Percentiles rank a stretch among this genome's conserved stretches.
Evolutionary conservation across 2,113 vertebrate genomes (phyloP).

Genomic region (Sceloporus tristichus): DNA sequence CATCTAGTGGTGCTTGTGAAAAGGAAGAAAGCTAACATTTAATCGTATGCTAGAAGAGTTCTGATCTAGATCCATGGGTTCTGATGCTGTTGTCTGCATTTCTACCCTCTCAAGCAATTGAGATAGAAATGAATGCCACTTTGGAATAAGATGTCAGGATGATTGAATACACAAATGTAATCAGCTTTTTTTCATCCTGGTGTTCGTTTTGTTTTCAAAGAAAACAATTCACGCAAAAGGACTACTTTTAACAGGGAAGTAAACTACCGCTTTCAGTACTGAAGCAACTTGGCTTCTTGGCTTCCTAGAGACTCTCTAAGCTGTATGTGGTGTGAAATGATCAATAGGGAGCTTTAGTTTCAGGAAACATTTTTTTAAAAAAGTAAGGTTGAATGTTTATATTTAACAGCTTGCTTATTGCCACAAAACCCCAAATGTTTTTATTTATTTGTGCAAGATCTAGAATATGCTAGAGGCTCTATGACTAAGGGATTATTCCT

Average conservation of each 20-base stretch:
- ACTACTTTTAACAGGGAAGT: conserved; percentile 36
- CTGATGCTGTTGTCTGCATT: conserved; percentile 29
- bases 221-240: conserved; percentile 47
- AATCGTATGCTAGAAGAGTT: conserved; percentile 7
- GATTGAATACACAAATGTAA: conserved; percentile 61
- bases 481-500: conserved; percentile 76
- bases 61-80: neutral
- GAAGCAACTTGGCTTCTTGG: conserved; percentile 49
- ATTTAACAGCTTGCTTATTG: conserved; percentile 66
- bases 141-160: conserved; percentile 40
- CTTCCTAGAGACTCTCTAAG: conserved; percentile 42
- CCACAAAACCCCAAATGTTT: conserved; percentile 61
- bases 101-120: neutral
- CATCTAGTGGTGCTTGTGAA: neutral
- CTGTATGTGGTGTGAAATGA: conserved; percentile 40
- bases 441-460: conserved; percentile 63
- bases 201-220: conserved; percentile 57
- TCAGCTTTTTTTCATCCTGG: conserved; percentile 56
- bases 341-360: conserved; percentile 49
- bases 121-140: conserved; percentile 16
- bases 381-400: conserved; percentile 60
- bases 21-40: neutral
- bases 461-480: conserved; percentile 59
- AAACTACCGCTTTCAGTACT: conserved; percentile 44
- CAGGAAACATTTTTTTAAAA: conserved; percentile 42